These are phyloP conservation scores for Muscicapa adusta DNA, from an alignment of 2,113 vertebrate species.

Conservation along the genomic window DNA sequence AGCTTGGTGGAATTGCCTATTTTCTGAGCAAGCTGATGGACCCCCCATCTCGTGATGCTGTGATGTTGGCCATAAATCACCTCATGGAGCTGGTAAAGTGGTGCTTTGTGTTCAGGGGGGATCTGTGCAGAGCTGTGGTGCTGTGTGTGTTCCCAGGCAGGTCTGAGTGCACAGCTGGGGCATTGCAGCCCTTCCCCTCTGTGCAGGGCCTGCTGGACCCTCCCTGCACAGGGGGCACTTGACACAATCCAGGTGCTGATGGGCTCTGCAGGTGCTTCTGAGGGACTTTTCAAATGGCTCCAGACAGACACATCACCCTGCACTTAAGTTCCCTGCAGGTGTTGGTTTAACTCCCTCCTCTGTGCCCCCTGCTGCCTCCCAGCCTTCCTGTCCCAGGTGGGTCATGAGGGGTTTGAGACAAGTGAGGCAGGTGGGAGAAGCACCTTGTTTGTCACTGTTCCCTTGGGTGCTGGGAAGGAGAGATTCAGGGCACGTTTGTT, in stretches of 20 bases:
- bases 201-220: fast-evolving
- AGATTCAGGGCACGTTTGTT: fast-evolving
- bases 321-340: neutral
- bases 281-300: neutral
- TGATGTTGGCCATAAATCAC: constrained; percentile 87
- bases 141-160: neutral
- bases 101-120: neutral
- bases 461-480: neutral
- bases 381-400: neutral
- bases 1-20: constrained; percentile 85
- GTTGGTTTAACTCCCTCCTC: neutral
- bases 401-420: neutral
- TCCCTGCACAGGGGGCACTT: neutral
- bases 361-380: neutral
- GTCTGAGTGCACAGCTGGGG: neutral
- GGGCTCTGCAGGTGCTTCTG: neutral
- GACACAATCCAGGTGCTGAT: fast-evolving
- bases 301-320: fast-evolving
- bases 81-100: constrained; percentile 87
- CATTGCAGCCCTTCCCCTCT: fast-evolving
- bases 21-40: constrained; percentile 92
- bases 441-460: fast-evolving
- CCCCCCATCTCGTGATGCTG: constrained; percentile 82
- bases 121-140: neutral
- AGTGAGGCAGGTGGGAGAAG: neutral